phyloP scores from a whole-genome alignment of 2,888 invertebrate genomes.

The Epinotia nisella region DNA sequence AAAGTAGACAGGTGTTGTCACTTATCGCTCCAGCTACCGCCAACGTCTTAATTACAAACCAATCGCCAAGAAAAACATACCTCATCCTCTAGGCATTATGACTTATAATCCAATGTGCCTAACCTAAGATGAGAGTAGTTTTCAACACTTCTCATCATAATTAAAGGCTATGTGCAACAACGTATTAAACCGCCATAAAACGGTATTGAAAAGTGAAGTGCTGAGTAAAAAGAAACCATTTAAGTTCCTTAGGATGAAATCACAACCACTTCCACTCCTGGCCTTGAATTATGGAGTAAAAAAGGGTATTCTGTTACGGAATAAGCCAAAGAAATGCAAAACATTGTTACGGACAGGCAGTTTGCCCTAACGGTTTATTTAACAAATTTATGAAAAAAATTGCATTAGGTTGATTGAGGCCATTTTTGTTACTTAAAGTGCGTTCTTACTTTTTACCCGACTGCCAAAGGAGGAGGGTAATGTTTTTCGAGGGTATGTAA shows the following conservation, averaged over 20 bases:
- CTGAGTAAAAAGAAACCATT: constrained; percentile 60
- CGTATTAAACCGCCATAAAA: constrained; percentile 71
- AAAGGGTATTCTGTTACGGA: constrained; percentile 56
- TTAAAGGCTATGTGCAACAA: constrained; percentile 64
- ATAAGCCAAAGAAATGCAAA: constrained; percentile 68
- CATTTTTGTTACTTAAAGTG: too few species aligned
- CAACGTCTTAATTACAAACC: constrained; percentile 58
- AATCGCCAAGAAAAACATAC: constrained; percentile 45
- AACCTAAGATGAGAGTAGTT: constrained; percentile 46
- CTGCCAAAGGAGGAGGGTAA: too few species aligned
- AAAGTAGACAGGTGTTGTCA: constrained; percentile 80
- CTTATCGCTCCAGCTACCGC: constrained; percentile 64
- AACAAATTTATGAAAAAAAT: not conserved
- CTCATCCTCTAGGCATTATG: constrained; percentile 2
- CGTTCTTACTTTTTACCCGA: too few species aligned
- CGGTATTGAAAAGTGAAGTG: constrained; percentile 58
- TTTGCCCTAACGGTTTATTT: constrained; percentile 39
- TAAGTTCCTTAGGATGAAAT: constrained; percentile 57
- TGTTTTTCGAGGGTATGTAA: too few species aligned
- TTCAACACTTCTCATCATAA: constrained; percentile 51
- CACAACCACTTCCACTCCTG: constrained; percentile 65
- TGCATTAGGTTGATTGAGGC: not conserved
- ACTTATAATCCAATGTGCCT: constrained; percentile 9
- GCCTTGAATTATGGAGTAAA: constrained; percentile 61
- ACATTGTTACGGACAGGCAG: constrained; percentile 24